Percentiles rank a stretch among this genome's conserved stretches.
Evolutionary conservation across 2,888 invertebrate genomes (phyloP).

Genomic region (Hyalella azteca): DNA sequence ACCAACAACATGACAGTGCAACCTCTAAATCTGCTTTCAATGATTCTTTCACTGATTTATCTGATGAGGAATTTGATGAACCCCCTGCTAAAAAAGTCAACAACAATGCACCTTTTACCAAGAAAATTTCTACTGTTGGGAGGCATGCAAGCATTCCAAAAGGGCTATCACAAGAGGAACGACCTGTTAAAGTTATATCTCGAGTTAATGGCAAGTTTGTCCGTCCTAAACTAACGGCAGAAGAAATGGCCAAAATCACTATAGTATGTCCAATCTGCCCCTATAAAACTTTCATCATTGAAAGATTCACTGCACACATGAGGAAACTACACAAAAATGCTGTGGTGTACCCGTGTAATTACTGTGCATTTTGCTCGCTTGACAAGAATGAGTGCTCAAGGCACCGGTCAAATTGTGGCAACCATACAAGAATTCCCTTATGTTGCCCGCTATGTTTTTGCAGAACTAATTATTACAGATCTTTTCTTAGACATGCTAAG

Average conservation of each 20-base stretch:
- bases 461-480: not conserved
- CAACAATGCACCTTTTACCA: not conserved
- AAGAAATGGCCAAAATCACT: constrained; percentile 10
- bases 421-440: not conserved
- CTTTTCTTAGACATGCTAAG: not conserved
- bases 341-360: not conserved
- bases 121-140: not conserved
- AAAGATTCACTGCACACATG: not conserved
- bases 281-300: not conserved
- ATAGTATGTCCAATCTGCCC: not conserved
- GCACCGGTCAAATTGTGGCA: not conserved
- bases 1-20: not conserved
- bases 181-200: too few species aligned
- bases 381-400: not conserved
- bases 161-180: too few species aligned
- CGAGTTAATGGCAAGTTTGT: too few species aligned
- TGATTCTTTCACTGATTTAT: not conserved
- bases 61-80: not conserved
- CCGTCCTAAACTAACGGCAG: not conserved
- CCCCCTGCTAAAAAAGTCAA: not conserved
- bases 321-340: not conserved
- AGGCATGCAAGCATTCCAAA: not conserved
- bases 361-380: not conserved
- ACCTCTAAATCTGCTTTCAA: not conserved
- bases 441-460: constrained; percentile 5